A percentile compares a stretch with the other conserved stretches of the same genome.
Evolutionary conservation across 1,140 invertebrate species (phyloP).

Genomic region (Ctenoplectra terminalis): DNA sequence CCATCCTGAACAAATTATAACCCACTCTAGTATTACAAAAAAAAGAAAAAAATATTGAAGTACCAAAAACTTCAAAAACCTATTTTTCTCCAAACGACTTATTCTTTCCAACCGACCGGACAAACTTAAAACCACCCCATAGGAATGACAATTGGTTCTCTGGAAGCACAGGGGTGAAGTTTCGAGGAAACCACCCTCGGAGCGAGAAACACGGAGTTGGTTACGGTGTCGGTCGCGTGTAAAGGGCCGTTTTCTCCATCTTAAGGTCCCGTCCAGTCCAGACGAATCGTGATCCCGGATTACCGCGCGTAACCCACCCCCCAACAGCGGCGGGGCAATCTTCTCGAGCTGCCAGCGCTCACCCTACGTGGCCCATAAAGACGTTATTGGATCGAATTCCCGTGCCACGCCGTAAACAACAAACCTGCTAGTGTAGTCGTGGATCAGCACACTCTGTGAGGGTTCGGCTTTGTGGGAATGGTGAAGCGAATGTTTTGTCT

Average conservation of each 20-base stretch:
- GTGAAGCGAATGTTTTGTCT: no score
- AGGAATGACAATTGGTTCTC: neutral
- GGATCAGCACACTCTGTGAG: neutral
- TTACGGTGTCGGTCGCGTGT: slow-evolving; percentile 29
- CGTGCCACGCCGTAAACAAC: slow-evolving; percentile 49
- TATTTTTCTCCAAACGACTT: no score
- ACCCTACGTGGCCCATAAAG: slow-evolving; percentile 52
- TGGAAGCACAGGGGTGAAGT: neutral
- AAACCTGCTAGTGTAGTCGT: neutral
- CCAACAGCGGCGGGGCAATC: slow-evolving; percentile 17
- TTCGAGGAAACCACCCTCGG: neutral
- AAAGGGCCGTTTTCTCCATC: slow-evolving; percentile 32
- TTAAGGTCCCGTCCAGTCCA: slow-evolving; percentile 36
- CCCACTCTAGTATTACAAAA: no score
- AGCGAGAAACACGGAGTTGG: neutral
- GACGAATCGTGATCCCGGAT: slow-evolving; percentile 50
- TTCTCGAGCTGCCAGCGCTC: slow-evolving; percentile 29
- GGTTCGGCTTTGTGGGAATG: neutral
- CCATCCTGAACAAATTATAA: no score
- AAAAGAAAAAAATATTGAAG: no score
- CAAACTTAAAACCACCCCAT: neutral
- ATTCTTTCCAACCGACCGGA: no score
- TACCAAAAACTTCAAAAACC: no score
- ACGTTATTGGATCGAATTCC: slow-evolving; percentile 59
- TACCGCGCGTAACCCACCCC: slow-evolving; percentile 27